Evolutionary conservation across 2,888 invertebrate species (phyloP).

Genomic region (Catotricha subobsoleta): DNA sequence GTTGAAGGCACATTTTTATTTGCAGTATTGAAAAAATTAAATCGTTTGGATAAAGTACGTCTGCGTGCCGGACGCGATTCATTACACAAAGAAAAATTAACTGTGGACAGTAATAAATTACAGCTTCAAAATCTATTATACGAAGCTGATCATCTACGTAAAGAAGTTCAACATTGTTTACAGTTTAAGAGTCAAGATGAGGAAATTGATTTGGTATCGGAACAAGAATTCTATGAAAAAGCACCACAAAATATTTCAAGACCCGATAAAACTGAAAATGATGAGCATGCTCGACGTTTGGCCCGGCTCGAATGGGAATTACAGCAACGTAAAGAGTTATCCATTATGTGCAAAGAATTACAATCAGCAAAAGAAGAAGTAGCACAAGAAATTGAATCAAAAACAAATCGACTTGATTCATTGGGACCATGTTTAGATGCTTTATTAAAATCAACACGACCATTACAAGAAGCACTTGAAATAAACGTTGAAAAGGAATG

Average conservation of each 20-base stretch:
- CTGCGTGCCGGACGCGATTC: slow-evolving; percentile 67
- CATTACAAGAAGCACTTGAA: slow-evolving; percentile 74
- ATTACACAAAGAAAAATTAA: slow-evolving; percentile 64
- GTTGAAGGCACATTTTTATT: slow-evolving; percentile 57
- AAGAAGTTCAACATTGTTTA: slow-evolving; percentile 86
- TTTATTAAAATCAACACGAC: slow-evolving; percentile 64
- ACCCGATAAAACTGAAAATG: slow-evolving; percentile 24
- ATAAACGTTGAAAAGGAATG: slow-evolving; percentile 61
- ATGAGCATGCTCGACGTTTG: slow-evolving; percentile 62
- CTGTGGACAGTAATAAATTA: slow-evolving; percentile 76
- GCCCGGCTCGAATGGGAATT: slow-evolving; percentile 85
- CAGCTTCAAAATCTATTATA: slow-evolving; percentile 85
- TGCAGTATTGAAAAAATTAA: slow-evolving; percentile 73
- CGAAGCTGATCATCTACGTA: slow-evolving; percentile 82
- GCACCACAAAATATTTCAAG: slow-evolving; percentile 54
- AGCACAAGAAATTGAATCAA: slow-evolving; percentile 52
- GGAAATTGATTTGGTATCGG: slow-evolving; percentile 69
- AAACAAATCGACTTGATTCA: slow-evolving; percentile 59
- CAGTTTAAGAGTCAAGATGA: slow-evolving; percentile 93
- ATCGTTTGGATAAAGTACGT: slow-evolving; percentile 75
- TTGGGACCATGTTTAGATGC: slow-evolving; percentile 59
- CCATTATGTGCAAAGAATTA: slow-evolving; percentile 55
- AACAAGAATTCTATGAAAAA: slow-evolving; percentile 65
- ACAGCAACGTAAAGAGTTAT: slow-evolving; percentile 66
- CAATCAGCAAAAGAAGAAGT: slow-evolving; percentile 60